These are phyloP conservation scores for Clostera curtula DNA, from an alignment of 2,888 invertebrate species.

Conservation along the genomic window DNA sequence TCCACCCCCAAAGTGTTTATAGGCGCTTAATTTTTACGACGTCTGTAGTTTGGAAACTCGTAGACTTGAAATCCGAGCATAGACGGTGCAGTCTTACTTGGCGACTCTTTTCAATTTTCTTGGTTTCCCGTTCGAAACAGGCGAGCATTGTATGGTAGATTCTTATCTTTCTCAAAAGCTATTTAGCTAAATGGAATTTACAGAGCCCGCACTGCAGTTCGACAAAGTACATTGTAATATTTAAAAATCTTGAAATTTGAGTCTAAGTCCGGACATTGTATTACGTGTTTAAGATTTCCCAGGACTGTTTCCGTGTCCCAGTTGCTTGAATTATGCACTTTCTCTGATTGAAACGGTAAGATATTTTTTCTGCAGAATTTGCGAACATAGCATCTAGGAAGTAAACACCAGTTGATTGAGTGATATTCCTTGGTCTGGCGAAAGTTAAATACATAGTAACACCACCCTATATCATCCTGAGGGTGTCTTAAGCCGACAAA, in stretches of 20 bases:
- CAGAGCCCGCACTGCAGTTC: constrained; percentile 73
- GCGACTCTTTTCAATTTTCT: constrained; percentile 75
- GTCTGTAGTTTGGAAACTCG: constrained; percentile 63
- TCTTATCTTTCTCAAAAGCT: constrained; percentile 72
- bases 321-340: constrained; percentile 51
- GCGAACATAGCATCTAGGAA: no score
- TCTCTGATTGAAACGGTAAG: constrained; percentile 43
- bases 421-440: no score
- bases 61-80: constrained; percentile 67
- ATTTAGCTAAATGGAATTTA: constrained; percentile 76
- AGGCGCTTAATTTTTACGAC: constrained; percentile 60
- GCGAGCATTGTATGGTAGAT: constrained; percentile 73
- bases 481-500: no score
- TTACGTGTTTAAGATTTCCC: constrained; percentile 56
- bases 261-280: constrained; percentile 60
- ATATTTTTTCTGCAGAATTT: constrained; percentile 25
- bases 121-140: constrained; percentile 64
- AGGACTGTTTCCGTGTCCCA: constrained; percentile 37
- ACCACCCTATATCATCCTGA: no score
- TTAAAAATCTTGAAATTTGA: constrained; percentile 71
- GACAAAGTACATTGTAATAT: constrained; percentile 72
- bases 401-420: no score
- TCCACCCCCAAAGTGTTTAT: constrained; percentile 53
- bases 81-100: constrained; percentile 60
- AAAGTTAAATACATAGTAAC: no score